A percentile compares a stretch with the other conserved stretches of the same genome.
Conservation (phyloP, 2,797 vertebrate species). For the Pseudochaenichthys georgianus region DNA sequence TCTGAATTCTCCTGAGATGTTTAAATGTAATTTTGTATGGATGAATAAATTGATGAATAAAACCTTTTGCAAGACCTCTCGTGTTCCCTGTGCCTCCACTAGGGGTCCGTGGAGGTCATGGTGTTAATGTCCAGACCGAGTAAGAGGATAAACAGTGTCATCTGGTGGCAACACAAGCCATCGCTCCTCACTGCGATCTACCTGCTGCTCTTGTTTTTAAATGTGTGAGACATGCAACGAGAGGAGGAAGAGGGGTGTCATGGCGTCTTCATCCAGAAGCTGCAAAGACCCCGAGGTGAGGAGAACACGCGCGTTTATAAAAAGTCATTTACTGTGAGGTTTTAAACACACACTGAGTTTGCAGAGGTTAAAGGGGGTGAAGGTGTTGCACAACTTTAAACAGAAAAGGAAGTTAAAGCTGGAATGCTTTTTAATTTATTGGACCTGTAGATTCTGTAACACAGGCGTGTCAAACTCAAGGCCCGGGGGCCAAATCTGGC, state of each 20-base stretch:
- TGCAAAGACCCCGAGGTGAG: neutral
- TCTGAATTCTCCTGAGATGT: neutral
- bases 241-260: slow-evolving; percentile 14
- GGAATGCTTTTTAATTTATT: too few relatives aligned
- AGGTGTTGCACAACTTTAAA: too few relatives aligned
- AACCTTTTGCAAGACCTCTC: slow-evolving; percentile 13
- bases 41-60: slow-evolving; percentile 8
- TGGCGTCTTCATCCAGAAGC: neutral
- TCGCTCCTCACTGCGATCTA: slow-evolving; percentile 51
- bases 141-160: slow-evolving; percentile 81
- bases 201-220: neutral
- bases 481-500: too few relatives aligned
- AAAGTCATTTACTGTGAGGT: neutral
- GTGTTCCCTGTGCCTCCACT: slow-evolving; percentile 57
- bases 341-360: too few relatives aligned
- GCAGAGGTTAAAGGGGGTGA: too few relatives aligned
- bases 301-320: neutral
- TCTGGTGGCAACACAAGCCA: slow-evolving; percentile 80
- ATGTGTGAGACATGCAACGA: slow-evolving; percentile 38
- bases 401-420: too few relatives aligned
- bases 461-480: too few relatives aligned
- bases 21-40: neutral
- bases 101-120: slow-evolving; percentile 69
- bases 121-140: slow-evolving; percentile 60
- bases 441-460: too few relatives aligned